phyloP scores from a whole-genome alignment of 2,888 invertebrate genomes.

The Scaeva pyrastri region DNA sequence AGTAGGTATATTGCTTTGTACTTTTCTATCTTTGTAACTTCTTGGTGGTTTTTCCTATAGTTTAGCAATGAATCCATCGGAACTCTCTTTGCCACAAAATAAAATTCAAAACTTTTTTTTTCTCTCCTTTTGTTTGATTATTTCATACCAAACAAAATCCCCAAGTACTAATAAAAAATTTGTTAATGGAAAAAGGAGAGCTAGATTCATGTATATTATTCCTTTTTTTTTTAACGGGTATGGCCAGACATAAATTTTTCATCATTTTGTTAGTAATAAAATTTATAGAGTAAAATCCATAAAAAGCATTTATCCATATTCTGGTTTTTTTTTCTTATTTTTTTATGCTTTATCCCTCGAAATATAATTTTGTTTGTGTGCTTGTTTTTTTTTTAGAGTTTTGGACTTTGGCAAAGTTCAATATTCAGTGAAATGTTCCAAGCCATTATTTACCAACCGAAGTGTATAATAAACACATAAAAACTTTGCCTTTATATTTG shows the following conservation, averaged over 20 bases:
- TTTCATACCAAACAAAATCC: conserved; percentile 48
- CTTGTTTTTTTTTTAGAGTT: conserved; percentile 30
- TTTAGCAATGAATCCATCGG: conserved; percentile 12
- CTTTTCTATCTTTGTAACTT: conserved; percentile 19
- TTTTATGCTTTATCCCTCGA: conserved; percentile 35
- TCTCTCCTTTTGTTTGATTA: conserved; percentile 24
- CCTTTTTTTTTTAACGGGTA: conserved; percentile 42
- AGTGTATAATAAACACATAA: conserved; percentile 82
- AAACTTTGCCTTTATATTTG: conserved; percentile 78
- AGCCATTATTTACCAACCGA: conserved; percentile 82
- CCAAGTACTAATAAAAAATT: conserved; percentile 66
- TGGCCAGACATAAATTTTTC: conserved; percentile 70
- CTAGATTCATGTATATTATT: conserved; percentile 31
- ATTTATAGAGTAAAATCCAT: conserved; percentile 72
- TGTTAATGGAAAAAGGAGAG: conserved; percentile 62
- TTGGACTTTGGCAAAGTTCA: conserved; percentile 72
- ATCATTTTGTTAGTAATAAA: conserved; percentile 71
- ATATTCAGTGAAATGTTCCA: conserved; percentile 71
- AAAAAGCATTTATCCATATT: conserved; percentile 72
- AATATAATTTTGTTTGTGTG: conserved; percentile 28
- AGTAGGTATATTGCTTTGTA: conserved; percentile 28
- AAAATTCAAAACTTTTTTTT: conserved; percentile 50
- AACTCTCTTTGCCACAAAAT: conserved; percentile 39
- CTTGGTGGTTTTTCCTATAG: neutral
- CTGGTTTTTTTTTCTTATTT: conserved; percentile 42